Percentiles rank a stretch among this genome's conserved stretches.
These are phyloP conservation scores for Cephalopholis sonnerati DNA, from an alignment of 2,113 vertebrate genomes.

Conservation along the genomic window DNA sequence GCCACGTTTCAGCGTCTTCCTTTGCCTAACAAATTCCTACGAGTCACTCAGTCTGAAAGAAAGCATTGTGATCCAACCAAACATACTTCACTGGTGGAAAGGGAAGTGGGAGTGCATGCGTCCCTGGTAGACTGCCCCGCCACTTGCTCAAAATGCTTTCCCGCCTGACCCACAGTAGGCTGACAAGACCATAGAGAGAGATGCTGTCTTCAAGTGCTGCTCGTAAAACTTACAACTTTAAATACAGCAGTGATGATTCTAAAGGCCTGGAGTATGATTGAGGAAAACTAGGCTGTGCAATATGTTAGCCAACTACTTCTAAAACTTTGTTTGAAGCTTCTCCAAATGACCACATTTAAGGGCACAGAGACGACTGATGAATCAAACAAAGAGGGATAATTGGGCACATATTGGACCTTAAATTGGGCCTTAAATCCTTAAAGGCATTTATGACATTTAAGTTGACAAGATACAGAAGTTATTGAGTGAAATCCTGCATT, in stretches of 20 bases:
- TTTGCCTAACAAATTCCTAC: slow-evolving; percentile 78
- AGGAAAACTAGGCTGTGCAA: not conserved
- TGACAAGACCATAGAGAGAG: slow-evolving; percentile 40
- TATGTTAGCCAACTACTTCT: not conserved
- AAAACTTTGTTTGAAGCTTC: not conserved
- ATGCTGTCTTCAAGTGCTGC: slow-evolving; percentile 45
- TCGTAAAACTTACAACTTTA: not conserved
- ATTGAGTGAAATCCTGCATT: not conserved
- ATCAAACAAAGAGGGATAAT: not conserved
- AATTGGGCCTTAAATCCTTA: too few relatives aligned
- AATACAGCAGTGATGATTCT: not conserved
- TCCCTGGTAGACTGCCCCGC: slow-evolving; percentile 26
- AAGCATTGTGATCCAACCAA: slow-evolving; percentile 78
- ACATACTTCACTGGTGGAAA: slow-evolving; percentile 61
- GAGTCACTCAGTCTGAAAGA: slow-evolving; percentile 81
- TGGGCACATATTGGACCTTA: too few relatives aligned
- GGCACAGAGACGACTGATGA: not conserved
- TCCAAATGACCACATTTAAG: not conserved
- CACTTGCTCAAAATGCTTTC: slow-evolving; percentile 59
- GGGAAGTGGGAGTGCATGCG: slow-evolving; percentile 58
- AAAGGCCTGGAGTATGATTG: not conserved
- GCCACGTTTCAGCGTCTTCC: slow-evolving; percentile 74
- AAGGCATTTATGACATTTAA: too few relatives aligned
- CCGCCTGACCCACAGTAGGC: slow-evolving; percentile 46
- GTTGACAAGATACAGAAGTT: not conserved